Conservation (phyloP, 92 coral and sea anemone genomes). For the Epizoanthus illoricatus region DNA sequence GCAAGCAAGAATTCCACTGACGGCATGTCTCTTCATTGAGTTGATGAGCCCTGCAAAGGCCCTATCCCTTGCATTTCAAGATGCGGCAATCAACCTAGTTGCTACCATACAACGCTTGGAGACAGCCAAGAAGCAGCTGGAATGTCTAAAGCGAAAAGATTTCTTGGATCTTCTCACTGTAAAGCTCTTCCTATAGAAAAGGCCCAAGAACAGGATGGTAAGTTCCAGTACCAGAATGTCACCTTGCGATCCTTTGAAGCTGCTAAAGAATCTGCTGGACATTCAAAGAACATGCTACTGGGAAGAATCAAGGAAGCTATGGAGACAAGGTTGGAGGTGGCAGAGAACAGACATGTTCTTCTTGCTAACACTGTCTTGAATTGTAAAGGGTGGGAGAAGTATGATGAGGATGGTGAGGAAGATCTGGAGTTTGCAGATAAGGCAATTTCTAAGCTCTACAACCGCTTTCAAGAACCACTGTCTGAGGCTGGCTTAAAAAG, state of each 20-base stretch:
- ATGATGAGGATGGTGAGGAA: constrained; percentile 51
- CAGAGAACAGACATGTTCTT: constrained; percentile 49
- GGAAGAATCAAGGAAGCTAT: constrained; percentile 52
- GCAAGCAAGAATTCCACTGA: constrained; percentile 50
- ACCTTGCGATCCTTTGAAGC: constrained; percentile 45
- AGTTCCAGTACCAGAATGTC: constrained; percentile 64
- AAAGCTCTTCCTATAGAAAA: constrained; percentile 54
- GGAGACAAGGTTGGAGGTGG: constrained; percentile 67
- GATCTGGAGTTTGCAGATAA: constrained; percentile 63
- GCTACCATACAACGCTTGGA: constrained; percentile 42
- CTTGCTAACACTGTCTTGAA: constrained; percentile 41
- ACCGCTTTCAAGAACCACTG: constrained; percentile 65
- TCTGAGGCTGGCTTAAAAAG: constrained; percentile 30
- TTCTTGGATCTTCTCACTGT: constrained; percentile 60
- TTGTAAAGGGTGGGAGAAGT: constrained; percentile 71
- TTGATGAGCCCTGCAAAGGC: not conserved
- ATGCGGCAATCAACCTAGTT: constrained; percentile 35
- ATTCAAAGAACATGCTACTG: constrained; percentile 46
- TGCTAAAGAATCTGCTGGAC: constrained; percentile 45
- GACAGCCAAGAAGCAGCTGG: constrained; percentile 62
- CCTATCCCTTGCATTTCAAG: too few relatives aligned
- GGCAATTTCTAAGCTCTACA: constrained; percentile 41
- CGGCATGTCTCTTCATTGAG: constrained; percentile 57
- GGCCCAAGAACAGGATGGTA: constrained; percentile 54
- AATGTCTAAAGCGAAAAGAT: constrained; percentile 44